Conservation (phyloP, 2,113 vertebrate species). For the Sardina pilchardus region DNA sequence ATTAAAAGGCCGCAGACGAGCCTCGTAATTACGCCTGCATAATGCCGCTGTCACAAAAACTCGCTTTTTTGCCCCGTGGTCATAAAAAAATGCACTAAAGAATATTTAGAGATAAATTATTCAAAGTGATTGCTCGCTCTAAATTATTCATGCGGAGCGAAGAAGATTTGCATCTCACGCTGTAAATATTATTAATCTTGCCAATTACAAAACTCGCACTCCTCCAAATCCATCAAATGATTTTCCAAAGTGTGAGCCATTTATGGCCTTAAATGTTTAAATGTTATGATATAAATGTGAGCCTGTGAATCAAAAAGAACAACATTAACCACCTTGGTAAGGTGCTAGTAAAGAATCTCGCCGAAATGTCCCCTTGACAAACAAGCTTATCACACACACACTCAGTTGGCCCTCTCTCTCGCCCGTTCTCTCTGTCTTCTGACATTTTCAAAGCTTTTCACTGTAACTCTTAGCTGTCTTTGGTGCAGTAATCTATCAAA, state of each 20-base stretch:
- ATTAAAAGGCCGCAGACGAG: conserved; percentile 71
- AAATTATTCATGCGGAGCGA: conserved; percentile 74
- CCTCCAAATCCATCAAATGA: conserved; percentile 69
- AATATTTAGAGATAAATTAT: conserved; percentile 79
- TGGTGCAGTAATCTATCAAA: conserved; percentile 24
- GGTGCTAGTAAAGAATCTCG: neutral
- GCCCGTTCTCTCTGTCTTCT: neutral
- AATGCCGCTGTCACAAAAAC: conserved; percentile 67
- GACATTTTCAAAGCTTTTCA: conserved; percentile 18
- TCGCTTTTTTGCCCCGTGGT: conserved; percentile 68
- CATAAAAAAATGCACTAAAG: conserved; percentile 70
- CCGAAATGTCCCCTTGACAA: neutral
- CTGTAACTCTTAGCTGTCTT: conserved; percentile 10
- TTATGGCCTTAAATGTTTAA: conserved; percentile 70
- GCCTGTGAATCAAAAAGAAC: conserved; percentile 58
- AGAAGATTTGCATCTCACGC: conserved; percentile 71
- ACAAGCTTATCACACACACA: conserved; percentile 2
- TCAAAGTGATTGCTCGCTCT: conserved; percentile 75
- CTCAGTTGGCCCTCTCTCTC: neutral
- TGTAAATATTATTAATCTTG: conserved; percentile 79
- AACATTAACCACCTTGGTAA: neutral
- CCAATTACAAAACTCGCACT: conserved; percentile 76
- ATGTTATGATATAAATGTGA: conserved; percentile 64
- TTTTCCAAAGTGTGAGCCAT: conserved; percentile 59
- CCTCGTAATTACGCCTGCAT: conserved; percentile 69